Conservation (phyloP, 1,140 invertebrate species). For the Zaprionus capensis region DNA sequence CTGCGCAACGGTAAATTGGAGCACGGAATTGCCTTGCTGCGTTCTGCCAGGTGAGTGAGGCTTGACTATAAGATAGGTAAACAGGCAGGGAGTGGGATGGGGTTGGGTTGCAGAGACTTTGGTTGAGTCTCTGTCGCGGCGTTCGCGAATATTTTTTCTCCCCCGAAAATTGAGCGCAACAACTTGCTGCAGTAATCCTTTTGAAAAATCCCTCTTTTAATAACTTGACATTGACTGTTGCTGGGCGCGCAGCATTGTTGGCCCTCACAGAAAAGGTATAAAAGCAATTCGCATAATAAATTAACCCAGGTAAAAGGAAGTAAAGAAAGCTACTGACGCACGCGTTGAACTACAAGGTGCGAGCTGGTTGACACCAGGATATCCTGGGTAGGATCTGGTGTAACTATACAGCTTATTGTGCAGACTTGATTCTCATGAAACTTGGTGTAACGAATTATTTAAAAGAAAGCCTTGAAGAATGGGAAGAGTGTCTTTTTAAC, state of each 20-base stretch:
- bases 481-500: too few species aligned
- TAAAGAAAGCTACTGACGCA: background rate
- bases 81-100: background rate
- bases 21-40: slow-evolving; percentile 91
- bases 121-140: slow-evolving; percentile 17
- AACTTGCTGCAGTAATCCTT: slow-evolving; percentile 58
- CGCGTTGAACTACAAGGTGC: background rate
- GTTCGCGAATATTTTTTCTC: slow-evolving; percentile 13
- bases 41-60: slow-evolving; percentile 90
- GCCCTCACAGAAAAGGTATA: slow-evolving; percentile 46
- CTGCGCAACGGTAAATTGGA: slow-evolving; percentile 89
- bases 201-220: slow-evolving; percentile 65
- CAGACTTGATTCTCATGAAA: background rate
- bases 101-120: background rate
- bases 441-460: background rate
- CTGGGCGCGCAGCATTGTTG: slow-evolving; percentile 14
- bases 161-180: slow-evolving; percentile 42
- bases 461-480: too few species aligned
- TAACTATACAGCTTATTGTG: too few species aligned
- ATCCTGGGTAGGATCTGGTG: background rate
- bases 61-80: background rate
- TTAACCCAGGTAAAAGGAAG: slow-evolving; percentile 56
- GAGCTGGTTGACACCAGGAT: background rate
- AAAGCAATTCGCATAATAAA: slow-evolving; percentile 81
- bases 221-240: slow-evolving; percentile 79